Evolutionary conservation across 2,797 vertebrate species (phyloP), one percentile per base, ranked within the genome.

Genomic region (Sebastes iracundus): DNA sequence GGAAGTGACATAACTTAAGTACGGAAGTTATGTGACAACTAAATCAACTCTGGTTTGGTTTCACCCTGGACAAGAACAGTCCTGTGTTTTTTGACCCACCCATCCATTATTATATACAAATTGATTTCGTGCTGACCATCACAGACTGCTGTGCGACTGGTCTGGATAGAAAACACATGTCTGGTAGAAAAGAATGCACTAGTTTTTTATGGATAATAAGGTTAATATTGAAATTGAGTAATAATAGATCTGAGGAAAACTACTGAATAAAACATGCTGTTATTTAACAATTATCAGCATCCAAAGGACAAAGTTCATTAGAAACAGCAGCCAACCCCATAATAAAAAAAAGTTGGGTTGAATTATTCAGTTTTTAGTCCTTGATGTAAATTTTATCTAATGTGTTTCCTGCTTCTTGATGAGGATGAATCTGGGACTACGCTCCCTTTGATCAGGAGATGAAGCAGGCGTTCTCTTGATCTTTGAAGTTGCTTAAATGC

Each of bases 391-490:
- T 93, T 88, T 77, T 28, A 91, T 88, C 60, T 46, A 63, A 64
- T 83, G 78, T 89, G 79, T 87, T 90, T 83, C 16, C 79, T 84
- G 74, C 81, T 23, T 87, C 86, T 84, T 92, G 90, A 92, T 93
- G 90, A 90, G 85, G 86, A 87, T 62, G 90, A 88, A 93, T 90
- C 84, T 91, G 84, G 87, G 89, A 85, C 88, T 87, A 74, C 69
- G 79, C 62, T 88, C n/a, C 59, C 91, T 94, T 93, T 93, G 92
- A 94, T 94, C 88, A 72, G 60, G 3, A 91, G 86, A 88, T 70
- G 83, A 88, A 85, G 84, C 46, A 61, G 70, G 9, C 42, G 1
- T 72, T 64, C 80, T 69, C 88, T 90, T 88, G 65, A 91, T 93
- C 86, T 90, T 87, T 53, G 25, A 68, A 83, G 82, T 86, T 82